Base-by-base conservation (phyloP, 2,113 vertebrate genomes). In the Hipposideros armiger region DNA sequence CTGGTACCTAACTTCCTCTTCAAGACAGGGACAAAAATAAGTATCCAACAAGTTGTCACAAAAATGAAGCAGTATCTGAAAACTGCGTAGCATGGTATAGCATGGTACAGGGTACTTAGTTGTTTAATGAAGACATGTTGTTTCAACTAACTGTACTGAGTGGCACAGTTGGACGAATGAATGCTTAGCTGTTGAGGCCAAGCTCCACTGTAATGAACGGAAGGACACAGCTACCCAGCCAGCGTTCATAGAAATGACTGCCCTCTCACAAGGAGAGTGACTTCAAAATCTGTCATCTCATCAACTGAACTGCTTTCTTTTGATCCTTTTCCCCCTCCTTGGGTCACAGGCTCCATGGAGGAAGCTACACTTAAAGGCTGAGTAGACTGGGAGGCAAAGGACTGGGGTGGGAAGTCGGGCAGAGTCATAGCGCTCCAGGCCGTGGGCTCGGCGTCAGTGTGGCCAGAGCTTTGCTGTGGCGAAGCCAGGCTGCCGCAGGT, bases 351-450 rank as follows among this genome's bases (percentile, higher is more conserved):
- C 81, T 52, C 19, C 40, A 19, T 26, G 30, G n/a, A 69, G 56
- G 4, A 66, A 36, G 64, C 40, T 40, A 30, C 16, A 28, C 36
- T 14, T 67, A n/a, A 47, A 78, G 40, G 17, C n/a, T 1, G 15
- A 10, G 40, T 17, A 32, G 15, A 78, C 16, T 8, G 40, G 47
- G 7, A 66, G n/a, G n/a, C 6, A 2, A 14, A 73, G 85, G 26
- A 11, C 19, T 2, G 28, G 19, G n/a, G 15, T 30, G 28, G 42
- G 50, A 54, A 52, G 60, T 45, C 2, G 2, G 73, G 72, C 22
- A 47, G 15, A 50, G 58, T 16, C 0, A 0, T 28, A 3, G 4
- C 1, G 8, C 1, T 70, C 58, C 70, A 56, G 62, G 14, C 32
- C 0, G 5, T 24, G 11, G 30, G 4, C 58, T 4, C 60, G 28